Base-by-base conservation (phyloP, 2,113 vertebrate genomes). In the Neodon shergylaensis region DNA sequence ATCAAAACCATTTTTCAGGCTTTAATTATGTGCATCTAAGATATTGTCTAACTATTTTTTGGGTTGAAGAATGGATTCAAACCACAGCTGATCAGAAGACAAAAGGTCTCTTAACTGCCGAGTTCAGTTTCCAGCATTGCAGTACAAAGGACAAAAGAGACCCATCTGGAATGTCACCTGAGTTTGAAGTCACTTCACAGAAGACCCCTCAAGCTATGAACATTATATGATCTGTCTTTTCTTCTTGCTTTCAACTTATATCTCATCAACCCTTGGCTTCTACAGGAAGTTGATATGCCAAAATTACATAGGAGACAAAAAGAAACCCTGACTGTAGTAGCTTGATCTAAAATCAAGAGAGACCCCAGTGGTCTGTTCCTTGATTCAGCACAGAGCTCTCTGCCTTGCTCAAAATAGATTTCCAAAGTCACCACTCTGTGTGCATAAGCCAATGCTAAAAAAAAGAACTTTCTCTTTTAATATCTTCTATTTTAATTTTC, bases 341-440 rank as follows among this genome's bases (percentile, higher is more conserved):
- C 66, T 84, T 92, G 58, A 86, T 91, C 54, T 93, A 79, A 96
- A 97, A 97, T 94, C 95, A 96, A 73, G 79, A 89, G 85, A 95
- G 19, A 86, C 5, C 47, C 44, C 83, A 82, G 44, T 36, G 39
- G 39, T 76, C 92, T 79, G 17, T 58, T 90, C 84, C 82, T 76
- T 84, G 42, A 79, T 96, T 96, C 84, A 77, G 74, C 86, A 31
- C 36, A 92, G 61, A 81, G 16, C 10, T 89, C 49, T 84, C 22
- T 79, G 22, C 3, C 36, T 78, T 63, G 12, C 33, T 81, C 47
- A 90, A 90, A 81, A 92, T 21, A 6, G 4, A 65, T 95, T 92
- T 61, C 86, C 42, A 93, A 96, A 94, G 31, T 81, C 52, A 28
- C 10, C 61, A 72, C 44, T 93, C 26, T 82, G 42, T 93, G 66